phyloP scores from a whole-genome alignment of 2,888 invertebrate species.

The Drosophila emarginata region DNA sequence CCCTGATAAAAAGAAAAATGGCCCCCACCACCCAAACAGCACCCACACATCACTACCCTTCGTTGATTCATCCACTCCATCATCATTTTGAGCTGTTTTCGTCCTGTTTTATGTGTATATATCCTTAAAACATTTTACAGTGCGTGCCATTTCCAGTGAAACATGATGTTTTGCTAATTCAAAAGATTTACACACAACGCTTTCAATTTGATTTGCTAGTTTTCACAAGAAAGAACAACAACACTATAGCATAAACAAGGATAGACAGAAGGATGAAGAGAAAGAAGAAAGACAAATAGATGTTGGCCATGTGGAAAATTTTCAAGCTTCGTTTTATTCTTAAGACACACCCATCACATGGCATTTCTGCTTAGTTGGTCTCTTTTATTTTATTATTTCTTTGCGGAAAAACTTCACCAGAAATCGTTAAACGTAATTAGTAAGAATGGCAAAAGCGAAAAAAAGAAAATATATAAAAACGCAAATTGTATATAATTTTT shows the following conservation, averaged over 20 bases:
- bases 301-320: constrained; percentile 17
- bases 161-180: constrained; percentile 82
- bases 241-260: neutral
- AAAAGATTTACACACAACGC: constrained; percentile 68
- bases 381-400: too few relatives aligned
- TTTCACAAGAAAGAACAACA: constrained; percentile 13
- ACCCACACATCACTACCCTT: neutral
- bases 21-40: neutral
- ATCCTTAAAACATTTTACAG: constrained; percentile 61
- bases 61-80: too few relatives aligned
- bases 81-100: neutral
- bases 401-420: constrained; percentile 21
- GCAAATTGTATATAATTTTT: constrained; percentile 7
- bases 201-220: constrained; percentile 58
- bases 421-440: constrained; percentile 32
- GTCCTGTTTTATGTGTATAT: neutral
- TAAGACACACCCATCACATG: constrained; percentile 23
- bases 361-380: constrained; percentile 21
- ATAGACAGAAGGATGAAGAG: neutral
- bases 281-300: constrained; percentile 1
- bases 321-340: neutral
- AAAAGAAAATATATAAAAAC: constrained; percentile 10
- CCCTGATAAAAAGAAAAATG: too few relatives aligned
- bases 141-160: constrained; percentile 77
- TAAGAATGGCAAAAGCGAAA: neutral